Base-by-base conservation (phyloP, 2,113 vertebrate species). In the Apistogramma diplotaenia region DNA sequence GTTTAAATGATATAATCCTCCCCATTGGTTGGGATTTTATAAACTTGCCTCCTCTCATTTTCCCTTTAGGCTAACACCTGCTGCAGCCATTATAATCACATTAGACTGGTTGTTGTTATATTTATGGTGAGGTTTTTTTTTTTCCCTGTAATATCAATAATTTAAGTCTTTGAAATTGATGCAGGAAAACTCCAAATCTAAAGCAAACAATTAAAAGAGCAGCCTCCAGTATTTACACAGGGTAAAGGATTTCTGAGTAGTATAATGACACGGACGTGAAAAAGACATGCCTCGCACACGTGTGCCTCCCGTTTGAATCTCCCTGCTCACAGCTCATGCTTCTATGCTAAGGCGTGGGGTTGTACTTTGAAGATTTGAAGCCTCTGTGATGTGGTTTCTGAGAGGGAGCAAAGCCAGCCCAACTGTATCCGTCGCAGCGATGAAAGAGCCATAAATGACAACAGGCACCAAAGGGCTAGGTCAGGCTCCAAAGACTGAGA, bases 341-440 rank as follows among this genome's bases (percentile, higher is more conserved):
- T 87, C 70, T 54, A 33, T 70, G 37, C 82, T 82, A 85, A 58
- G 58, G 83, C 2, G 79, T 59, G 58, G 86, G 88, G 85, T 61
- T 56, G 72, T 53, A 55, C 91, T 94, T 93, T 94, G 91, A 94
- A 92, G 92, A 92, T 85, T 56, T 81, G 87, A 88, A 86, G 76
- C 53, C 60, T 83, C 61, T 93, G 12, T 89, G 88, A 94, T 92
- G 93, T 92, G 92, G 92, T 90, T 89, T 84, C 67, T 89, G 60
- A 76, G 82, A 83, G 51, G 81, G 89, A 88, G 81, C 33, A 72
- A 67, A 85, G 83, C 74, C 85, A 62, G 46, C 85, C 85, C 81
- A 78, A 83, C 85, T 80, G 81, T 54, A 67, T 85, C 89, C 62
- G 23, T 81, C 19, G 54, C 79, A 79, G 87, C 85, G 86, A 58